A percentile compares a stretch with the other conserved stretches of the same genome.
Conservation (phyloP, 2,888 invertebrate species). For the Scaptomyza caliginosa region DNA sequence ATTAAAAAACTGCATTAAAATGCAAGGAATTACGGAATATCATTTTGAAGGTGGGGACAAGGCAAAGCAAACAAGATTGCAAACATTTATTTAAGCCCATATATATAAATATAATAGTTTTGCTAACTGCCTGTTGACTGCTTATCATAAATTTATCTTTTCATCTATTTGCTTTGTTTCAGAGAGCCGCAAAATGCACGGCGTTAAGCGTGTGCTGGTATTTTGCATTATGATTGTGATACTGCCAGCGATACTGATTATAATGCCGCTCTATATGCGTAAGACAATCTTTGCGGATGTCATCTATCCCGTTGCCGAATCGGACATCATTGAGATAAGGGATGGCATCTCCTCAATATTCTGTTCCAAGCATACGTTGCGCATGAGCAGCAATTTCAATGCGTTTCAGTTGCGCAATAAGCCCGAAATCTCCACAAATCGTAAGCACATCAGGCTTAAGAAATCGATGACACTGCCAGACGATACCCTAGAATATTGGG, state of each 20-base stretch:
- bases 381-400: slow-evolving; percentile 89
- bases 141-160: slow-evolving; percentile 29
- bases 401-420: slow-evolving; percentile 90
- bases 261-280: slow-evolving; percentile 90
- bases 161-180: slow-evolving; percentile 75
- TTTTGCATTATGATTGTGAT: slow-evolving; percentile 91
- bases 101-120: neutral
- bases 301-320: slow-evolving; percentile 91
- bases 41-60: slow-evolving; percentile 78
- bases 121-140: slow-evolving; percentile 5
- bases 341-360: slow-evolving; percentile 93
- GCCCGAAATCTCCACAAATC: slow-evolving; percentile 88
- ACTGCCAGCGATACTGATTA: slow-evolving; percentile 90
- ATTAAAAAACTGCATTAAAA: slow-evolving; percentile 22
- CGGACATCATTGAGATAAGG: slow-evolving; percentile 92
- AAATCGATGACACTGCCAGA: slow-evolving; percentile 93
- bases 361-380: slow-evolving; percentile 90
- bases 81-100: too few species aligned
- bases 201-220: slow-evolving; percentile 90
- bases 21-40: slow-evolving; percentile 76
- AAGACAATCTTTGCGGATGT: slow-evolving; percentile 91
- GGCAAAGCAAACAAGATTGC: neutral
- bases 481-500: slow-evolving; percentile 95
- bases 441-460: slow-evolving; percentile 90
- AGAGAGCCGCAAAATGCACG: slow-evolving; percentile 91